Evolutionary conservation across 2,797 vertebrate species (phyloP).

Genomic region (Hoplostethus atlanticus): DNA sequence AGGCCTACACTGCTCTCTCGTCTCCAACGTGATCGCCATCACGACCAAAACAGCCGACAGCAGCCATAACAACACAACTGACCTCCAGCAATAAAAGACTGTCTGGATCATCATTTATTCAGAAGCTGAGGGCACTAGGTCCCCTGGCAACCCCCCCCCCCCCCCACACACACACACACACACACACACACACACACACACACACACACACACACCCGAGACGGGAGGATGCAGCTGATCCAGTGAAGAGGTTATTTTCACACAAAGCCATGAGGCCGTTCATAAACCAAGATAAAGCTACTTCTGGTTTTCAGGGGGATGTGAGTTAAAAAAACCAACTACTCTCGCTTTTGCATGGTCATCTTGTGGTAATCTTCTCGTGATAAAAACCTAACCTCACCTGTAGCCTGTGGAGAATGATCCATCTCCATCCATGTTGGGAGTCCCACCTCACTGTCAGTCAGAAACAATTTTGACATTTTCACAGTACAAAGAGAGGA

Average conservation of each 20-base stretch:
- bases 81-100: slow-evolving; percentile 33
- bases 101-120: slow-evolving; percentile 51
- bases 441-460: too few species aligned
- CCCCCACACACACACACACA: too few species aligned
- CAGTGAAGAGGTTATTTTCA: slow-evolving; percentile 12
- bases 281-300: background rate
- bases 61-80: slow-evolving; percentile 12
- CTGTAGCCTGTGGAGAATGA: background rate
- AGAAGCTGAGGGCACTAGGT: slow-evolving; percentile 17
- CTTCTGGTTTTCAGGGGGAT: too few species aligned
- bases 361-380: slow-evolving; percentile 2
- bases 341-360: too few species aligned
- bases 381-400: background rate
- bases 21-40: background rate
- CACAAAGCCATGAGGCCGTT: background rate
- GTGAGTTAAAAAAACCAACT: too few species aligned
- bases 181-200: too few species aligned
- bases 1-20: background rate
- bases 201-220: background rate
- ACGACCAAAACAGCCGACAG: background rate
- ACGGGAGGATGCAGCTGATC: slow-evolving; percentile 3
- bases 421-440: too few species aligned
- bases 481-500: background rate
- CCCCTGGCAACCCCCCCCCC: background rate
- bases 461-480: too few species aligned